Percentiles rank a stretch among this genome's conserved stretches.
phyloP scores from a whole-genome alignment of 2,888 invertebrate genomes.

The Coenonympha glycerion region DNA sequence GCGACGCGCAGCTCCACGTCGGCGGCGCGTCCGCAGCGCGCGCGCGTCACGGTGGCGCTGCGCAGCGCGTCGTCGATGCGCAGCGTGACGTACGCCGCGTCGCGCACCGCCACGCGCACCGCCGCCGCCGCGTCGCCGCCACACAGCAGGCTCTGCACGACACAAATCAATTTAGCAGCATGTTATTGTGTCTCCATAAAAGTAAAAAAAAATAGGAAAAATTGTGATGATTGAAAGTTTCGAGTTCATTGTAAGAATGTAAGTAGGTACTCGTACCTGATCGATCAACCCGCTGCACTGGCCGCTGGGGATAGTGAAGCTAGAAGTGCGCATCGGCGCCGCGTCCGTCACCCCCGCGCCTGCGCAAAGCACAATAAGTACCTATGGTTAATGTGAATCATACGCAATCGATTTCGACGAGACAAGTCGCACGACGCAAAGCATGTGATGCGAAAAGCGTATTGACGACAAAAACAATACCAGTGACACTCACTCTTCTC shows the following conservation, averaged over 20 bases:
- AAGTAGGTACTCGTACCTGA: too few relatives aligned
- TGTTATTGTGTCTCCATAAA: too few relatives aligned
- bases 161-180: too few relatives aligned
- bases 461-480: too few relatives aligned
- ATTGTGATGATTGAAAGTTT: too few relatives aligned
- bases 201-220: too few relatives aligned
- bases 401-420: too few relatives aligned
- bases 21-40: constrained; percentile 16
- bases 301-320: constrained; percentile 16
- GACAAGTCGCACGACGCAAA: too few relatives aligned
- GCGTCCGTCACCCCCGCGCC: background rate
- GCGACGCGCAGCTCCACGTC: constrained; percentile 13
- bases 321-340: background rate
- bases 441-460: too few relatives aligned
- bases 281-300: constrained; percentile 24
- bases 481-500: background rate
- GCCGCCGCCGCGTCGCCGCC: constrained; percentile 13
- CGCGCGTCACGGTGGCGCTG: constrained; percentile 15
- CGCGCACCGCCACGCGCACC: constrained; percentile 21
- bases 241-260: too few relatives aligned
- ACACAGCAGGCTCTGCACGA: constrained; percentile 11
- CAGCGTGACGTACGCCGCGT: constrained; percentile 20
- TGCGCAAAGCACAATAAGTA: background rate
- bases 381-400: too few relatives aligned
- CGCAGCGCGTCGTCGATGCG: constrained; percentile 15